A percentile compares a stretch with the other conserved stretches of the same genome.
Evolutionary conservation across 2,797 vertebrate genomes (phyloP).

Genomic region (Psittacula echo): DNA sequence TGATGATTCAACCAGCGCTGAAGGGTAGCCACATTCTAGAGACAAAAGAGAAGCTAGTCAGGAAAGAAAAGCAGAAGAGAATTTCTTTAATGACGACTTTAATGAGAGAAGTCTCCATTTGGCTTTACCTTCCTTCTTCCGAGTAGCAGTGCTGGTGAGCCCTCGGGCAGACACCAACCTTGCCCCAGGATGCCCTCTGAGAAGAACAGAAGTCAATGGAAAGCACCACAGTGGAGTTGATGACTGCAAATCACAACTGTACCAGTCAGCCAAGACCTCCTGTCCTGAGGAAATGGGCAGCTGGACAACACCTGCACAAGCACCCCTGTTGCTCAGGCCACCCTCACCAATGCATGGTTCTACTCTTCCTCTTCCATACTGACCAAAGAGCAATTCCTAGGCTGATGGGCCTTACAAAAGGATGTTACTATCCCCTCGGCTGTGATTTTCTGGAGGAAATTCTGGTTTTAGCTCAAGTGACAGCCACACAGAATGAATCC

Average conservation of each 20-base stretch:
- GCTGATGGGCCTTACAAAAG: background rate
- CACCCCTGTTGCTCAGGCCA: background rate
- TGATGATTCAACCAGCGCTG: background rate
- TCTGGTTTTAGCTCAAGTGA: background rate
- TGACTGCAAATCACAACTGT: background rate
- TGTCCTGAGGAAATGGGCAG: background rate
- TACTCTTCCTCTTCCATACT: background rate
- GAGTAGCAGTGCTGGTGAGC: background rate
- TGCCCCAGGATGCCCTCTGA: background rate
- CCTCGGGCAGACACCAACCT: background rate
- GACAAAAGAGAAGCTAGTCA: background rate
- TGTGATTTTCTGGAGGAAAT: background rate
- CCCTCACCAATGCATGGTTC: background rate
- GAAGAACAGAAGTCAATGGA: background rate
- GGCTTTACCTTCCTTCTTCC: background rate
- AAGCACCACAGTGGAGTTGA: background rate
- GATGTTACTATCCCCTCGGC: background rate
- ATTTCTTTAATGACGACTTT: background rate
- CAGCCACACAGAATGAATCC: background rate
- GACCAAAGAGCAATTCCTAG: background rate
- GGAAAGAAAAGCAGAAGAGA: background rate
- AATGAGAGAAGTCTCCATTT: background rate
- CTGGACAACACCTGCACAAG: background rate
- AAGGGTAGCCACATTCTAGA: background rate
- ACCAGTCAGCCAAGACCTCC: background rate